A percentile compares a stretch with the other conserved stretches of the same genome.
Evolutionary conservation across 1,140 invertebrate genomes (phyloP).

Genomic region (Bombyx mori): ASM3026992v2 NC_085107.1:14686501-14687000

Average conservation of each 20-base stretch:
- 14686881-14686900: slow-evolving; percentile 60
- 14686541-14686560: too few species aligned
- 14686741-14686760: slow-evolving; percentile 26
- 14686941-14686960: slow-evolving; percentile 56
- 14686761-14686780: slow-evolving; percentile 2
- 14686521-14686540: too few species aligned
- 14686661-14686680: too few species aligned
- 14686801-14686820: slow-evolving; percentile 9
- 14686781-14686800: slow-evolving; percentile 5
- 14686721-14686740: slow-evolving; percentile 50
- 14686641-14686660: too few species aligned
- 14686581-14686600: too few species aligned
- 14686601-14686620: too few species aligned
- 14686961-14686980: slow-evolving; percentile 68
- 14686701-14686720: slow-evolving; percentile 9
- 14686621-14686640: too few species aligned
- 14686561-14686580: too few species aligned
- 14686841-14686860: slow-evolving; percentile 24
- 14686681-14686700: not conserved
- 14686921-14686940: slow-evolving; percentile 59
- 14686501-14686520: too few species aligned
- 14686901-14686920: slow-evolving; percentile 57
- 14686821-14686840: slow-evolving; percentile 3
- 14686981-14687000: slow-evolving; percentile 30
- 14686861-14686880: slow-evolving; percentile 41